Base-by-base conservation (phyloP, 2,888 invertebrate species). In the Mesochorus sp. region DNA sequence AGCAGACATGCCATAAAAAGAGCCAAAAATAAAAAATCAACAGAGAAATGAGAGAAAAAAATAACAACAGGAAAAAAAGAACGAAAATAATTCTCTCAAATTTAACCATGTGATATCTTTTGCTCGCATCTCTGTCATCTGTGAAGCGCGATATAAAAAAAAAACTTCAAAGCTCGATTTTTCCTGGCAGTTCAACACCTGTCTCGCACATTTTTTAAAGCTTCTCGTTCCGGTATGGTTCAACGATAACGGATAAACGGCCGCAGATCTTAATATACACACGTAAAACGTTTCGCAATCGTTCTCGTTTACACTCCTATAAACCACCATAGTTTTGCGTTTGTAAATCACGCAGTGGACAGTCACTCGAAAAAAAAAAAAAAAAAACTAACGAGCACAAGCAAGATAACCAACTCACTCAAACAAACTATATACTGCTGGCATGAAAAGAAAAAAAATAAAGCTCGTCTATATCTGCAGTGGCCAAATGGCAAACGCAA, bases 121-220 rank as follows among this genome's bases (percentile, higher is more conserved):
- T 14, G n/a, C 39, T 39, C 6, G 39, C 6, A n/a, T 12, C 39
- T 39, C 12, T 39, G 12, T 39, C 19, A 6, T 47, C 47, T 14
- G 59, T 10, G 42, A 17, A 17, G 28, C 5, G 17, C 34, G 28
- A 6, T 2, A 42, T 49, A 64, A 34, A 47, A 39, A 39, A 39
- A 39, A 34, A 1, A 6, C 31, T 64, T 64, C 62, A 64, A 64
- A 47, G 49, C 21, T 34, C 34, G 49, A 34, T 57, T 28, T 61
- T 61, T 10, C 1, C 59, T 8, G n/a, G 42, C 39, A 26, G 10
- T 24, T 6, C 12, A 5, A 3, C 24, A 12, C 8, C 4, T 2
- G 8, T 2, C 3, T 34, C 34, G 6, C 8, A 1, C 10, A 34
- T n/a, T 4, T 34, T 34, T 34, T 34, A 2, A 1, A 44, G 19